Evolutionary conservation across 1,140 invertebrate genomes (phyloP).

Genomic region (Drosophila ficusphila): DNA sequence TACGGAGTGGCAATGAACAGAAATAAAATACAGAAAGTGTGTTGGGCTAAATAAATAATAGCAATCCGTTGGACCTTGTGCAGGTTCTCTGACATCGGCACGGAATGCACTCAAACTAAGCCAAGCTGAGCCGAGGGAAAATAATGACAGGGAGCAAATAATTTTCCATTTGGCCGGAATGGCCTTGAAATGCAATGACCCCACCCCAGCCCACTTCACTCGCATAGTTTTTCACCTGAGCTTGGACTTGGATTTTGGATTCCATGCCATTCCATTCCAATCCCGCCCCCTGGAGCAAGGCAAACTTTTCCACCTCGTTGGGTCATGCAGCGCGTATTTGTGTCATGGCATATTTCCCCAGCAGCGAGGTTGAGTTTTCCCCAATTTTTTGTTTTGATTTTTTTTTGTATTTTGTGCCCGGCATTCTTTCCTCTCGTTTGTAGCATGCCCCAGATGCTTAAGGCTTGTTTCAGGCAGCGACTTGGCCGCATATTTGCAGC

Average conservation of each 20-base stretch:
- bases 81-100: slow-evolving; percentile 15
- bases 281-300: background rate
- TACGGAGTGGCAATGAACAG: background rate
- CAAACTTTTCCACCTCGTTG: slow-evolving; percentile 44
- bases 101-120: slow-evolving; percentile 33
- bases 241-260: slow-evolving; percentile 29
- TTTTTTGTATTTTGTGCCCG: slow-evolving; percentile 4
- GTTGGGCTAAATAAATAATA: slow-evolving; percentile 34
- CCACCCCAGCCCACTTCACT: no score
- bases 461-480: slow-evolving; percentile 41
- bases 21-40: slow-evolving; percentile 13
- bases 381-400: slow-evolving; percentile 11
- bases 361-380: slow-evolving; percentile 17
- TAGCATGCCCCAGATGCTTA: slow-evolving; percentile 64
- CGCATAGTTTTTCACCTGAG: slow-evolving; percentile 46
- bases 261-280: slow-evolving; percentile 13
- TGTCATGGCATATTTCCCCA: slow-evolving; percentile 71
- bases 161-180: slow-evolving; percentile 66
- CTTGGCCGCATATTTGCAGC: slow-evolving; percentile 63
- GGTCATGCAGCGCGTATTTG: slow-evolving; percentile 54
- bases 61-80: slow-evolving; percentile 24
- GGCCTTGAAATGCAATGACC: slow-evolving; percentile 55
- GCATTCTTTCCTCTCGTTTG: slow-evolving; percentile 49
- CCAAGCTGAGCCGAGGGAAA: slow-evolving; percentile 31
- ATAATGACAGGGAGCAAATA: slow-evolving; percentile 69